These are phyloP conservation scores for Esox niger DNA, from an alignment of 2,113 vertebrate genomes.

Conservation along the genomic window DNA sequence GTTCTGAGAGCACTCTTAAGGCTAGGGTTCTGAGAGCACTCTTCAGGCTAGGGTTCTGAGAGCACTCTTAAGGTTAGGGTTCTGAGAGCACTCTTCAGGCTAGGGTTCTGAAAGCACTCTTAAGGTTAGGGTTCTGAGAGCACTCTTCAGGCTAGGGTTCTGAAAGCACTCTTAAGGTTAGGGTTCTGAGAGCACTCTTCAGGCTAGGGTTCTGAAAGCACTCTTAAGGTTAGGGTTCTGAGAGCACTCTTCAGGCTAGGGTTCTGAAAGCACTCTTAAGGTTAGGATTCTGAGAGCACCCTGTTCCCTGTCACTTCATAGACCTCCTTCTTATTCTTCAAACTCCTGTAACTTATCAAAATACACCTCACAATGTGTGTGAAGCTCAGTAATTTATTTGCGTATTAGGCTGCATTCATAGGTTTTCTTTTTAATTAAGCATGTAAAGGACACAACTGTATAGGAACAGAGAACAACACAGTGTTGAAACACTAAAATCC, in stretches of 20 bases:
- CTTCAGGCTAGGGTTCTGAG: too few relatives aligned
- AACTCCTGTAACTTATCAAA: conserved; percentile 22
- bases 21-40: conserved; percentile 24
- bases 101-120: conserved; percentile 29
- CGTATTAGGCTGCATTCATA: not conserved
- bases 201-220: too few relatives aligned
- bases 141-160: too few relatives aligned
- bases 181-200: conserved; percentile 30
- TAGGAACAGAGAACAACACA: not conserved
- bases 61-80: too few relatives aligned
- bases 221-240: conserved; percentile 13
- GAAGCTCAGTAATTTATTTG: conserved; percentile 7
- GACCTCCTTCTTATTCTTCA: conserved; percentile 27
- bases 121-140: too few relatives aligned
- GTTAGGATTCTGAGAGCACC: too few relatives aligned
- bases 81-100: conserved; percentile 28
- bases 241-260: conserved; percentile 26
- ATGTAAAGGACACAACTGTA: not conserved
- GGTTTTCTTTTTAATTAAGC: not conserved
- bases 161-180: conserved; percentile 26
- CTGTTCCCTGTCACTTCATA: conserved; percentile 43
- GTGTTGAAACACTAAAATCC: not conserved
- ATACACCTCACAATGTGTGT: conserved; percentile 34
- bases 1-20: conserved; percentile 30
- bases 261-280: conserved; percentile 31